Base-by-base conservation (phyloP, 2,797 vertebrate genomes). In the Tenualosa thibaudeaui region DNA sequence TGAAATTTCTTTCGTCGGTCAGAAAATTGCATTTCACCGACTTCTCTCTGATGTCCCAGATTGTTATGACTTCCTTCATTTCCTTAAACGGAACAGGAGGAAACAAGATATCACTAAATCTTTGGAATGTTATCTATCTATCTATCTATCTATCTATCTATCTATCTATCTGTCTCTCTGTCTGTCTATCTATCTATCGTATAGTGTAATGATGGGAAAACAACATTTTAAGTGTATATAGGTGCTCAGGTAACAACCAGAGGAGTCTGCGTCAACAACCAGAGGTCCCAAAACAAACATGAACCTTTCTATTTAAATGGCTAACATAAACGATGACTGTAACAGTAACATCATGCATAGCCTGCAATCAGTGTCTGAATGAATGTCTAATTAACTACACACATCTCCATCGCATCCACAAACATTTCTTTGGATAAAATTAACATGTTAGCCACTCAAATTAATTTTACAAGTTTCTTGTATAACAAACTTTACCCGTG, bases 1-100 rank as follows among this genome's bases (percentile, higher is more conserved):
- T 78, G 40, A 46, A 19, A 46, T 78, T 2, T 78, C 0, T 43
- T 19, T 17, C 22, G 71, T 43, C 3, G 6, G 40, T 46, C 8
- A 12, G 22, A 43, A 40, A 75, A 78, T 56, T 40, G 31, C 68
- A 43, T 43, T 58, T n/a, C 31, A 7, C 5, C 46, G 53, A 81
- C 51, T 40, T 24, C 13, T 40, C 68, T 40, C 22, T 84, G 50
- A 84, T 78, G 71, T 78, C 19, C 71, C 71, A 78, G 71, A 46
- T 40, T 43, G 71, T 46, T 46, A 78, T 78, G 71, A 78, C 71
- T 22, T 78, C 12, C 46, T 78, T 46, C 15, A 78, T 78, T 78
- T 78, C 71, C 71, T 78, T 43, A 7, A 8, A 17, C 7, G 71
- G 40, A 78, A 22, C 13, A 46, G 37, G 15, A 43, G 71, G 40